Base-by-base conservation (phyloP, 2,113 vertebrate species). In the Thamnophis sirtalis region DNA sequence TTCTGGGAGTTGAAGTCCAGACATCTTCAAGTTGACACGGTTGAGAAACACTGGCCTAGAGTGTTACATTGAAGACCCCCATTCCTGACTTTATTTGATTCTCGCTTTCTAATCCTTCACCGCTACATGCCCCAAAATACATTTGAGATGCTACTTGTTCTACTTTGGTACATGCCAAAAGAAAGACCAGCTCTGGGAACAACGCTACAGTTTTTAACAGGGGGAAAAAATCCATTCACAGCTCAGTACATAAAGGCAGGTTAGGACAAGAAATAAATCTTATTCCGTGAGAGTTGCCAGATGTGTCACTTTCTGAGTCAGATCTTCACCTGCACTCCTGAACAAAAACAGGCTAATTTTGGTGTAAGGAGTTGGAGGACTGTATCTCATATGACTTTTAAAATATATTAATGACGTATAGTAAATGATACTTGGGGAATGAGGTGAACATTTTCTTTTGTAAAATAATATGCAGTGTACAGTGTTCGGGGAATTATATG, bases 301-400 rank as follows among this genome's bases (percentile, higher is more conserved):
- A 63, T 87, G 43, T 85, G 88, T 33, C 0, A 0, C 5, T 88
- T 91, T 90, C 88, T 91, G 63, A 1, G 0, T 89, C 89, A 51
- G 80, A 50, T 58, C 21, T 80, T 93, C 86, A 90, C 24, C 85
- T 93, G 17, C n/a, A 51, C 90, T 11, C 58, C 84, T 85, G 26
- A 86, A 86, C 51, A 93, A 86, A 60, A 38, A 68, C 60, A 73
- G 6, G 28, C 90, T 91, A 86, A 87, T 54, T 91, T 89, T 68
- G 80, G 22, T 86, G 43, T 86, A 88, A 90, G 38, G 11, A 89
- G 80, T 43, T 56, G 80, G 48, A 85, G 55, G n/a, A 49, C 13
- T 33, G 2, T 92, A 89, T 28, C 54, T 84, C 73, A 26, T 60
- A 9, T 58, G 13, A 11, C 15, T 86, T 89, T 89, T 63, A 86